Conservation (phyloP, 2,113 vertebrate genomes). For the Xenus cinereus region DNA sequence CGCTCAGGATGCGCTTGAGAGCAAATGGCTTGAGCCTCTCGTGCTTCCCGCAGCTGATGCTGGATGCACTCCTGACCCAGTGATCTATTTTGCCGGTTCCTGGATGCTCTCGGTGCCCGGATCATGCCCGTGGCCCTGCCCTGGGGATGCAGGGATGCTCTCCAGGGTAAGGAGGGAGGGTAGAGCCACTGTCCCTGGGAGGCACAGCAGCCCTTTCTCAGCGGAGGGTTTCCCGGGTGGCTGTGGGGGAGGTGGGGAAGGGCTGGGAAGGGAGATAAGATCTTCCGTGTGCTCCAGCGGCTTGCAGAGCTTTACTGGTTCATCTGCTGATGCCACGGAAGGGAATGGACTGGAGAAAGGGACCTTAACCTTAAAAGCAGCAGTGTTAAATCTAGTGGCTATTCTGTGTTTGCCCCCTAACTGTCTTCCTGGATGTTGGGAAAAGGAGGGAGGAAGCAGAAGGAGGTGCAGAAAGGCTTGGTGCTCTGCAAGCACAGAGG, state of each 20-base stretch:
- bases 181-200: background rate
- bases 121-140: rapidly evolving
- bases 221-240: background rate
- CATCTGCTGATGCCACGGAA: background rate
- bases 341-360: background rate
- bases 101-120: background rate
- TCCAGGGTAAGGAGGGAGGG: background rate
- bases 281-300: background rate
- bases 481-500: background rate
- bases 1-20: background rate
- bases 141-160: background rate
- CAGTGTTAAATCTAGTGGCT: background rate
- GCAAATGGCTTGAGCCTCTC: background rate
- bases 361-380: background rate
- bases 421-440: background rate
- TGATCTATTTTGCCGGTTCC: background rate
- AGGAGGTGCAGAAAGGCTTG: background rate
- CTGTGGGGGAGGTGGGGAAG: background rate
- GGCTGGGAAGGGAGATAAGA: background rate
- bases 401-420: background rate
- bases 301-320: background rate
- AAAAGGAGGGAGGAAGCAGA: background rate
- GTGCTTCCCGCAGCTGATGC: background rate
- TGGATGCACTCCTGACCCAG: background rate
- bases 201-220: background rate